These are phyloP conservation scores for Gambusia yucatana DNA, from an alignment of 2,797 vertebrate genomes.

Conservation along the genomic window DNA sequence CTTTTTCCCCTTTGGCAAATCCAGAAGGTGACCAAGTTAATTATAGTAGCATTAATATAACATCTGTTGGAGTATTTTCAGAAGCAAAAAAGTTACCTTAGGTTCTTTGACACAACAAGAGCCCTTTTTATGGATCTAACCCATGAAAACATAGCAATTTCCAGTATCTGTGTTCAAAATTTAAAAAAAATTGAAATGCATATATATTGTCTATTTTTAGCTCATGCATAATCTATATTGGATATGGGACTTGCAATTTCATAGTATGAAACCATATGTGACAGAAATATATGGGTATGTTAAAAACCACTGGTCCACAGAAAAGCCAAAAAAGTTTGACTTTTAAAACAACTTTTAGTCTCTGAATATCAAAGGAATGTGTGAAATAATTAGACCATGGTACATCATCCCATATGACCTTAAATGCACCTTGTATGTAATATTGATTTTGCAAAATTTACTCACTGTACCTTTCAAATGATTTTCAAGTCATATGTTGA, in stretches of 20 bases:
- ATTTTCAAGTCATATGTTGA: no score
- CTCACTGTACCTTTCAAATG: no score
- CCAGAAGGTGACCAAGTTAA: not conserved
- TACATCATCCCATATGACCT: no score
- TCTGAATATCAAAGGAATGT: not conserved
- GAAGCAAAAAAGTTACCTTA: not conserved
- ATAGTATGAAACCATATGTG: not conserved
- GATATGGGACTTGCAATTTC: not conserved
- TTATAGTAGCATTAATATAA: not conserved
- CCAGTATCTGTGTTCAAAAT: not conserved
- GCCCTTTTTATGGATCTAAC: not conserved
- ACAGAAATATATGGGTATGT: not conserved
- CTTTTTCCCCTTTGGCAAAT: not conserved
- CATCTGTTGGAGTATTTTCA: not conserved
- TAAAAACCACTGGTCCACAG: not conserved
- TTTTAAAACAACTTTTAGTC: not conserved
- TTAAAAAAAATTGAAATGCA: not conserved
- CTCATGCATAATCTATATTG: not conserved
- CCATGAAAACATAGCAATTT: not conserved
- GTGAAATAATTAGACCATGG: no score
- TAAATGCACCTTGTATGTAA: no score
- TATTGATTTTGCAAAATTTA: no score
- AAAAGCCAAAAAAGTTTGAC: not conserved
- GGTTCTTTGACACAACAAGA: not conserved
- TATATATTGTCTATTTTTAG: not conserved